A percentile compares a stretch with the other conserved stretches of the same genome.
These are phyloP conservation scores for Leptarthrus brevirostris DNA, from an alignment of 2,888 invertebrate genomes.

Conservation along the genomic window DNA sequence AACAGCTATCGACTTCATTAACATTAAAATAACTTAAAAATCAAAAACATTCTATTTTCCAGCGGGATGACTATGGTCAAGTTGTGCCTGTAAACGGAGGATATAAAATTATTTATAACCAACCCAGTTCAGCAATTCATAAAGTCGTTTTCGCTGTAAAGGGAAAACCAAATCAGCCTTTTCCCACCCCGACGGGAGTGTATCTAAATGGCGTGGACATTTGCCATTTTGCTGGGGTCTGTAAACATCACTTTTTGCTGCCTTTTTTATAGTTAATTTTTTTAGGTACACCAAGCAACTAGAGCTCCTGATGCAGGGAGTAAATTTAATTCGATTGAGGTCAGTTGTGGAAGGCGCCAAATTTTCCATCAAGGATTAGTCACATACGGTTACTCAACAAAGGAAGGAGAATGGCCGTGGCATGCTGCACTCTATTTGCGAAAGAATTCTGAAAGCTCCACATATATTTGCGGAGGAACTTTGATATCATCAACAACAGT, in stretches of 20 bases:
- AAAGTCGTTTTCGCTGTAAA: conserved; percentile 38
- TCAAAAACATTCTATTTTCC: no score
- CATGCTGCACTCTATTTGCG: conserved; percentile 63
- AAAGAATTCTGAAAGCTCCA: not conserved
- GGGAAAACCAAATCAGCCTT: conserved; percentile 48
- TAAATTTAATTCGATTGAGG: conserved; percentile 2
- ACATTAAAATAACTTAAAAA: no score
- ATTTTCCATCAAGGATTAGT: conserved; percentile 59
- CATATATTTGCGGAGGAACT: conserved; percentile 65
- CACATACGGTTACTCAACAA: conserved; percentile 62
- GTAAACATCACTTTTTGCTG: no score
- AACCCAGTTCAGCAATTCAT: conserved; percentile 8
- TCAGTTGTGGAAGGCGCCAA: conserved; percentile 47
- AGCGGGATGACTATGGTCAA: conserved; percentile 4
- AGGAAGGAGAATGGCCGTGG: conserved; percentile 68
- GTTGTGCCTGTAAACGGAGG: conserved; percentile 5
- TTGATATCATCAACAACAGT: conserved; percentile 62
- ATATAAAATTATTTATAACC: conserved; percentile 44
- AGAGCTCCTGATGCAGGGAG: conserved; percentile 14
- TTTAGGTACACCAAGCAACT: no score
- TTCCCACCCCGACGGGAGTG: conserved; percentile 47
- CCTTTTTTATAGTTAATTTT: no score
- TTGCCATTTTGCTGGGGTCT: conserved; percentile 16
- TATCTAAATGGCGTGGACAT: conserved; percentile 50
- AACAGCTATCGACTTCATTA: no score